Percentiles rank a stretch among this genome's conserved stretches.
Evolutionary conservation across 1,140 invertebrate genomes (phyloP).

Genomic region (Drosophila malerkotliana): DNA sequence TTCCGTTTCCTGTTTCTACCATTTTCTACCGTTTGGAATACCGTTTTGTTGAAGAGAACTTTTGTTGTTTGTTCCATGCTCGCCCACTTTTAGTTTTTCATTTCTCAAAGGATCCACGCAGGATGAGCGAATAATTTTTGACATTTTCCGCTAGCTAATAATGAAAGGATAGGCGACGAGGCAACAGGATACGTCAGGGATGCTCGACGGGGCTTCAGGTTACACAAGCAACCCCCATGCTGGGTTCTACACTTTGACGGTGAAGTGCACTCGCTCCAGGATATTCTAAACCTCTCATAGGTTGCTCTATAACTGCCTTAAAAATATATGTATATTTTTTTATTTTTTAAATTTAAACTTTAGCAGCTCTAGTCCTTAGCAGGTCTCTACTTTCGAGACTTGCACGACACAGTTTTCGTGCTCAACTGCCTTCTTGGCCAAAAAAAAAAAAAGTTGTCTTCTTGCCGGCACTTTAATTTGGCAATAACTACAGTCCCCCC

Average conservation of each 20-base stretch:
- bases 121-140: constrained; percentile 21
- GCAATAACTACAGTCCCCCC: constrained; percentile 1
- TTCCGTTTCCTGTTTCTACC: neutral
- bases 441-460: constrained; percentile 25
- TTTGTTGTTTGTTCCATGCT: neutral
- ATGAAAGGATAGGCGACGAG: neutral
- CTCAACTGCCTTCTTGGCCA: neutral
- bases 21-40: neutral
- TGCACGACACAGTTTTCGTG: constrained; percentile 1
- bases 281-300: neutral
- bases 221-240: neutral
- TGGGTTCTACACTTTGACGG: constrained; percentile 1
- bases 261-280: constrained; percentile 14
- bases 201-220: constrained; percentile 2
- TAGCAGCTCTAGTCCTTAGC: no score
- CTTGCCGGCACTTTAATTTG: constrained; percentile 26
- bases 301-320: no score
- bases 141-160: constrained; percentile 23
- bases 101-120: neutral
- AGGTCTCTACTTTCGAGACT: neutral
- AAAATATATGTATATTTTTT: no score
- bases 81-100: constrained; percentile 1
- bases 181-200: constrained; percentile 3
- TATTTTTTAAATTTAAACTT: no score
- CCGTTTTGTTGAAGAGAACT: neutral